Conservation (phyloP, 2,797 vertebrate species). For the Bufotes viridis region DNA sequence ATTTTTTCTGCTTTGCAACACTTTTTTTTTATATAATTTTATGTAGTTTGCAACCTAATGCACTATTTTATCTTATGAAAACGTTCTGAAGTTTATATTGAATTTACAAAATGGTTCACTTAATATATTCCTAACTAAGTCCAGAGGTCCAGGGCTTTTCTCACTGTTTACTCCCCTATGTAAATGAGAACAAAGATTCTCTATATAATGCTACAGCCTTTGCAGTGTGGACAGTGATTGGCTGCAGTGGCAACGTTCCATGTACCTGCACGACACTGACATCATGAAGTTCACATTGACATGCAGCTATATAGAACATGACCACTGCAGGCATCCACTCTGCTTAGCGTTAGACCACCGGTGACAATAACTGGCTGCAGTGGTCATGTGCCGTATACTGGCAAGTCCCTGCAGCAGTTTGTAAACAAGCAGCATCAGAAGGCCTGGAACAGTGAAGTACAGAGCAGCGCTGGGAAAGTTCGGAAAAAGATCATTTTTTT, state of each 20-base stretch:
- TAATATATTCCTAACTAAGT: neutral
- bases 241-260: neutral
- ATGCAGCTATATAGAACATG: no score
- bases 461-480: no score
- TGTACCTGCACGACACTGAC: no score
- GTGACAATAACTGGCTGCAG: no score
- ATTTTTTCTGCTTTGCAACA: constrained; percentile 68
- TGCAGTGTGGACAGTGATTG: neutral
- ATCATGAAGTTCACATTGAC: no score
- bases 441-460: no score
- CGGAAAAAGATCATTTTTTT: no score
- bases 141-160: neutral
- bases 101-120: neutral
- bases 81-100: constrained; percentile 14
- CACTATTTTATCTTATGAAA: constrained; percentile 21
- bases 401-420: no score
- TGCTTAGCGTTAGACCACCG: no score
- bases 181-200: neutral
- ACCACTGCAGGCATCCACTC: no score
- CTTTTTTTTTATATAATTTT: constrained; percentile 27
- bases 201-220: neutral
- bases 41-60: neutral
- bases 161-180: neutral
- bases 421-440: no score
- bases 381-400: no score